A percentile compares a stretch with the other conserved stretches of the same genome.
phyloP scores from a whole-genome alignment of 2,113 vertebrate genomes.

The Noctilio leporinus region DNA sequence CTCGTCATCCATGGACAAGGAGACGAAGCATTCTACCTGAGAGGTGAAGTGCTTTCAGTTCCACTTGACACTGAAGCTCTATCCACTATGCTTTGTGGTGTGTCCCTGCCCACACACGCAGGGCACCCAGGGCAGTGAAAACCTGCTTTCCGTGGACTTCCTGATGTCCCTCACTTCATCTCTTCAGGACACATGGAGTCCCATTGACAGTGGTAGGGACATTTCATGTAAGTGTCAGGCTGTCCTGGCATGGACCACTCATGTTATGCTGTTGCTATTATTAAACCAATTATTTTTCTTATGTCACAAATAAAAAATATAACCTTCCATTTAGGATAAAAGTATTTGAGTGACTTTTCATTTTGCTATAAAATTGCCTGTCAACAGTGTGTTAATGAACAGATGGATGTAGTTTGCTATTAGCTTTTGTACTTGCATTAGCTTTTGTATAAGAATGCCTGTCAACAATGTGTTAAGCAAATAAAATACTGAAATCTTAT shows the following conservation, averaged over 20 bases:
- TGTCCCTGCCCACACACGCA: neutral
- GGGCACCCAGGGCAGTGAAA: conserved; percentile 5
- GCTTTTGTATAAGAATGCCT: no score
- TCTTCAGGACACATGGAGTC: conserved; percentile 10
- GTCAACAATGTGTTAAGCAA: no score
- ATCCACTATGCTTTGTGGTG: conserved; percentile 43
- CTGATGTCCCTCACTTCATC: conserved; percentile 35
- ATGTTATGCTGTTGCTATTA: conserved; percentile 67
- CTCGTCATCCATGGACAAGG: conserved; percentile 64
- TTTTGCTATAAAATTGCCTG: no score
- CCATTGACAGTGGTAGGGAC: conserved; percentile 49
- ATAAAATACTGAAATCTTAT: conserved; percentile 5
- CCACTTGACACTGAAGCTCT: conserved; percentile 14
- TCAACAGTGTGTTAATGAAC: no score
- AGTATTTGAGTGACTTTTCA: conserved; percentile 10
- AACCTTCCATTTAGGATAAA: neutral
- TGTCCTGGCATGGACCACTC: conserved; percentile 48
- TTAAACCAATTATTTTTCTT: conserved; percentile 62
- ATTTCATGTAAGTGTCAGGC: neutral
- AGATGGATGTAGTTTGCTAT: no score
- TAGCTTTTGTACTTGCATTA: no score
- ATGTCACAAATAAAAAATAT: neutral
- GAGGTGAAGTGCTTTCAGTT: conserved; percentile 74
- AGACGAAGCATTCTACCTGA: conserved; percentile 71
- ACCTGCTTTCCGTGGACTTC: conserved; percentile 48